Conservation (phyloP, 2,797 vertebrate genomes). For the Aphelocoma californica region DNA sequence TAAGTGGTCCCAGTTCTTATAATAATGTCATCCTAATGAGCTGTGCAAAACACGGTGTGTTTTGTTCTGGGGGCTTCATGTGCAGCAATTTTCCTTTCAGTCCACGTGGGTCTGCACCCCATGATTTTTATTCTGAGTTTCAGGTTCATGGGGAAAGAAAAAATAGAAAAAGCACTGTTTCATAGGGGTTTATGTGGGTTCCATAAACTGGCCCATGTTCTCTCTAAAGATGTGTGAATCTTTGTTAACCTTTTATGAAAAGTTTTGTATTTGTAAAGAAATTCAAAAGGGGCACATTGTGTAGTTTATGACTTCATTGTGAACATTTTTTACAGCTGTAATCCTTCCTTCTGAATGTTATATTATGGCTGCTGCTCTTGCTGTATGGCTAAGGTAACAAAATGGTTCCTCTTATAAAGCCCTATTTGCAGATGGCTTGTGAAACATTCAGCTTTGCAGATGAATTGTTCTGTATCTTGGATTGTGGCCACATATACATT, state of each 20-base stretch:
- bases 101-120: neutral
- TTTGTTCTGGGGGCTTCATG: constrained; percentile 23
- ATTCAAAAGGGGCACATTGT: constrained; percentile 35
- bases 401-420: constrained; percentile 21
- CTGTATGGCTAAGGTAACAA: constrained; percentile 20
- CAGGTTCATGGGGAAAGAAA: neutral
- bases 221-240: constrained; percentile 46
- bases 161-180: neutral
- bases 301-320: constrained; percentile 38
- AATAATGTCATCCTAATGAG: constrained; percentile 58
- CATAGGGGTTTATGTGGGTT: neutral
- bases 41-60: constrained; percentile 29
- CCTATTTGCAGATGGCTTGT: constrained; percentile 46
- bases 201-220: neutral
- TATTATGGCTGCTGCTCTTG: neutral
- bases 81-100: neutral
- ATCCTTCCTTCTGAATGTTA: constrained; percentile 37
- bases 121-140: constrained; percentile 43
- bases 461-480: constrained; percentile 4
- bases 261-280: constrained; percentile 31
- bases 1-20: constrained; percentile 37
- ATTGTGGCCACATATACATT: neutral
- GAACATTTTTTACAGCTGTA: constrained; percentile 46
- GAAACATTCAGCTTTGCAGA: constrained; percentile 31
- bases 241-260: constrained; percentile 18